phyloP scores from a whole-genome alignment of 2,113 vertebrate genomes.

The Brachyhypopomus gauderio region DNA sequence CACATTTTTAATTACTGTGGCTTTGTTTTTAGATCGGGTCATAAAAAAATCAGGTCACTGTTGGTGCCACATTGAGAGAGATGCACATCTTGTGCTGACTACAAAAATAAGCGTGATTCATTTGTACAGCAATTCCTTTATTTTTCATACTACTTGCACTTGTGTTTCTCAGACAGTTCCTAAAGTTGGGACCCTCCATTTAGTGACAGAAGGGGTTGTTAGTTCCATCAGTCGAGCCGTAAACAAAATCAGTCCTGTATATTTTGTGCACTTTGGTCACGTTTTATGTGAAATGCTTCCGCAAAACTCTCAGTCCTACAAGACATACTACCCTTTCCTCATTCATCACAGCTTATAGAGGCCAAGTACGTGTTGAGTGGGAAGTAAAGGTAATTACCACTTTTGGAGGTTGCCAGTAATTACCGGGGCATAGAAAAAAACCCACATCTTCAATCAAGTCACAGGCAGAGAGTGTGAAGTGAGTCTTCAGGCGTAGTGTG shows the following conservation, averaged over 20 bases:
- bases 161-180: too few relatives aligned
- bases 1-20: neutral
- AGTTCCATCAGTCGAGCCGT: neutral
- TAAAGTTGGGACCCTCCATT: too few relatives aligned
- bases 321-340: neutral
- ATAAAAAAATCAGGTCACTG: too few relatives aligned
- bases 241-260: conserved; percentile 2
- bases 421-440: conserved; percentile 33
- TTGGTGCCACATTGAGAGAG: too few relatives aligned
- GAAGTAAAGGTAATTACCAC: conserved; percentile 52
- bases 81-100: too few relatives aligned
- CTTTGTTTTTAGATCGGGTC: neutral
- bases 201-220: neutral
- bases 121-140: too few relatives aligned
- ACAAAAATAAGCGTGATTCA: too few relatives aligned
- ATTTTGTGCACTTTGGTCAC: neutral
- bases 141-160: too few relatives aligned
- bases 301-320: neutral
- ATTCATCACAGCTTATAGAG: conserved; percentile 28
- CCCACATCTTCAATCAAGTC: conserved; percentile 13
- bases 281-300: conserved; percentile 11
- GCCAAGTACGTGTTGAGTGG: conserved; percentile 42
- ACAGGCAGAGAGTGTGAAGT: conserved; percentile 10
- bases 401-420: conserved; percentile 52
- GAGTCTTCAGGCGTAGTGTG: neutral